A percentile compares a stretch with the other conserved stretches of the same genome.
phyloP scores from a whole-genome alignment of 2,113 vertebrate species.

The Felis catus region DNA sequence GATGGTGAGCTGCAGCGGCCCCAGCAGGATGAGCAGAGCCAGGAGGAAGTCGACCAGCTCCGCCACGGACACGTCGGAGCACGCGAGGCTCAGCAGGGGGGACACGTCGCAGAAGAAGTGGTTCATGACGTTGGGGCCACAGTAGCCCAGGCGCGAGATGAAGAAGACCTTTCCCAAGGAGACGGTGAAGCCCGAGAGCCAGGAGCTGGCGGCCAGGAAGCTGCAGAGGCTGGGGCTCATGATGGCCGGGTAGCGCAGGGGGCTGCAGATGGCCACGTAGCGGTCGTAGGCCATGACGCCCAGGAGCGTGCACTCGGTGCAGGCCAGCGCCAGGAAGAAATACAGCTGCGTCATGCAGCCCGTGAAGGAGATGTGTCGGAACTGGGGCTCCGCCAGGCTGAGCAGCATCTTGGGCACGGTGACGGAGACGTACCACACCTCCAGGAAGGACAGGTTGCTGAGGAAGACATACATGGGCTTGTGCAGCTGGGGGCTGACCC shows the following conservation, averaged over 20 bases:
- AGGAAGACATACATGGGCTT: constrained; percentile 80
- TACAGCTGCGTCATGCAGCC: constrained; percentile 74
- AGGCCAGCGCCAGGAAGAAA: constrained; percentile 72
- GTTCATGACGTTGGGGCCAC: constrained; percentile 71
- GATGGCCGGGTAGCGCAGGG: constrained; percentile 63
- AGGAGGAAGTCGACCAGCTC: constrained; percentile 75
- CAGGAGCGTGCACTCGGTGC: constrained; percentile 67
- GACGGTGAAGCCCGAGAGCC: constrained; percentile 66
- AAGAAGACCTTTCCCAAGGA: constrained; percentile 76
- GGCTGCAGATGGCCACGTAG: constrained; percentile 73
- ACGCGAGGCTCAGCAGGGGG: constrained; percentile 71
- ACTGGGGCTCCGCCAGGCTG: constrained; percentile 35
- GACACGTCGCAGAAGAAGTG: constrained; percentile 80
- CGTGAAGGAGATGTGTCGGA: constrained; percentile 44
- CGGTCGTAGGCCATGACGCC: constrained; percentile 77
- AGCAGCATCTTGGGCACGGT: constrained; percentile 75
- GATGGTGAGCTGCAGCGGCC: constrained; percentile 64
- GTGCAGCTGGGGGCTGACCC: constrained; percentile 51
- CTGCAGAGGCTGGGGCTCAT: constrained; percentile 70
- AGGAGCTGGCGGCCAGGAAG: constrained; percentile 62
- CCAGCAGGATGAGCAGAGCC: constrained; percentile 67
- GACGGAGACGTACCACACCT: constrained; percentile 77
- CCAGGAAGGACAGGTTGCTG: constrained; percentile 79
- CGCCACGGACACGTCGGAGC: constrained; percentile 50
- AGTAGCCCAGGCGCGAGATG: constrained; percentile 71